Evolutionary conservation across 1,140 invertebrate genomes (phyloP).

Genomic region (Panagrolaimus sp.): DNA sequence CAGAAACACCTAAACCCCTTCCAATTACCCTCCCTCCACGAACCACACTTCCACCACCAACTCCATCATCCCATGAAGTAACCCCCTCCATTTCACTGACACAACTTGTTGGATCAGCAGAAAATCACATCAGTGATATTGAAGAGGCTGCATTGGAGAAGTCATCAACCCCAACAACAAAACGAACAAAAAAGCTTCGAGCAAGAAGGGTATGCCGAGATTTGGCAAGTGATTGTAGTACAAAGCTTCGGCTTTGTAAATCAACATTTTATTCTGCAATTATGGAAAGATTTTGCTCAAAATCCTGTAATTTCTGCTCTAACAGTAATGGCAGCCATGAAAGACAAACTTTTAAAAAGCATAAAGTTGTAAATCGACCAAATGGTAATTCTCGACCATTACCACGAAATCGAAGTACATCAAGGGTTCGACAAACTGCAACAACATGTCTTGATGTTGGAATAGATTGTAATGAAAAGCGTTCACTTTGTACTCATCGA

Average conservation of each 20-base stretch:
- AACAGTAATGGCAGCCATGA: no score
- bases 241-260: not conserved
- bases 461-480: not conserved
- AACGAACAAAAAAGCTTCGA: not conserved
- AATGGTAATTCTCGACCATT: not conserved
- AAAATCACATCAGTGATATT: not conserved
- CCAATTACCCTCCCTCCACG: not conserved
- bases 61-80: not conserved
- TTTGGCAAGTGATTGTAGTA: not conserved
- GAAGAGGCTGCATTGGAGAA: not conserved
- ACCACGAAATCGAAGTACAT: not conserved
- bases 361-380: no score
- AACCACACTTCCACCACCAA: not conserved
- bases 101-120: not conserved
- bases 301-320: not conserved
- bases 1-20: not conserved
- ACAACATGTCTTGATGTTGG: constrained; percentile 1
- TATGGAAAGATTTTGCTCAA: not conserved
- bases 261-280: not conserved
- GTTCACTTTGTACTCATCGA: not conserved
- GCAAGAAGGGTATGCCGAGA: not conserved
- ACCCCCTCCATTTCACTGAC: not conserved
- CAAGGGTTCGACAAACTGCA: not conserved
- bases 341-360: not conserved
- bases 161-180: not conserved